phyloP scores from a whole-genome alignment of 2,797 vertebrate genomes.

The Notolabrus celidotus region DNA sequence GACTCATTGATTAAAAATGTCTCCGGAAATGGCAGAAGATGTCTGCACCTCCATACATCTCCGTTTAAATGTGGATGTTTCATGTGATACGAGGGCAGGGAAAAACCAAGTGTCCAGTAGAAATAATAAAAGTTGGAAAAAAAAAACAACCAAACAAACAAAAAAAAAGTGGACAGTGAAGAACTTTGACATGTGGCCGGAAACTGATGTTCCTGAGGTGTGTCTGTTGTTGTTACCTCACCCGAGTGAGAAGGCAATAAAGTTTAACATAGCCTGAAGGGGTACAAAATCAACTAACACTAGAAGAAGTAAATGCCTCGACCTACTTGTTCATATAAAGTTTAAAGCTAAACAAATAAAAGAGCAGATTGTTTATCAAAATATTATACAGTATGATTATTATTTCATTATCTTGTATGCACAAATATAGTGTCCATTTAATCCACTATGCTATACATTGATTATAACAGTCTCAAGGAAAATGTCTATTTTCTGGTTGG shows the following conservation, averaged over 20 bases:
- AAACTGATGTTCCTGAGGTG: neutral
- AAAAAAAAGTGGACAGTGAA: neutral
- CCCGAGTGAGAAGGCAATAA: neutral
- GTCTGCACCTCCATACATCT: neutral
- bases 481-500: no score
- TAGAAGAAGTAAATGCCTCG: neutral
- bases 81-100: neutral
- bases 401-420: no score
- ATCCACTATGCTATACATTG: no score
- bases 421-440: no score
- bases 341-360: neutral
- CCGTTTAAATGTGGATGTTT: neutral
- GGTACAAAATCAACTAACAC: neutral
- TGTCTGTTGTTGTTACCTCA: neutral
- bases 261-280: neutral
- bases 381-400: no score
- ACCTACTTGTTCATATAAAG: neutral
- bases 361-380: no score
- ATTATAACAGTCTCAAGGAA: no score
- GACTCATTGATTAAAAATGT: conserved; percentile 30
- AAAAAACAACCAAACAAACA: no score
- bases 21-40: neutral
- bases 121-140: neutral
- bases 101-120: neutral
- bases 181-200: neutral